These are phyloP conservation scores for Chionomys nivalis DNA, from an alignment of 2,113 vertebrate genomes.

Conservation along the genomic window DNA sequence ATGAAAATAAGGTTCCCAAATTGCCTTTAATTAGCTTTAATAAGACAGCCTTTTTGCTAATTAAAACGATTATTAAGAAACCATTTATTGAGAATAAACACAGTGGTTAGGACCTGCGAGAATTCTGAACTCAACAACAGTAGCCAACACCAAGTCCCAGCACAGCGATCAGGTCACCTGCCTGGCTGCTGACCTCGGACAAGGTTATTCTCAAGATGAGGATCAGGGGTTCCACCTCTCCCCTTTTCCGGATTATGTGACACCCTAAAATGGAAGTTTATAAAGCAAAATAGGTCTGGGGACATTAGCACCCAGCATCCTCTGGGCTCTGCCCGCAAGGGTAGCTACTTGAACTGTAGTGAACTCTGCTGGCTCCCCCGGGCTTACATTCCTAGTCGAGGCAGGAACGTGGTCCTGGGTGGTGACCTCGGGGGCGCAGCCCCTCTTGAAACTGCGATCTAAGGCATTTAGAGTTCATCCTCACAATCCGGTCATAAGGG, in stretches of 20 bases:
- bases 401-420: neutral
- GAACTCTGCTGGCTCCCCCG: neutral
- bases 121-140: slow-evolving; percentile 65
- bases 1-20: slow-evolving; percentile 83
- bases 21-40: slow-evolving; percentile 84
- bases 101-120: slow-evolving; percentile 74
- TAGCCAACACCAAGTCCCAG: neutral
- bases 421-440: neutral
- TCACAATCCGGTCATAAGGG: neutral
- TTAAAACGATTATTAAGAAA: slow-evolving; percentile 83
- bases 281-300: neutral
- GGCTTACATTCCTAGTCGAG: neutral
- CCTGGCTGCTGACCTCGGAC: neutral
- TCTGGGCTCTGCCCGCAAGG: neutral
- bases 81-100: slow-evolving; percentile 79
- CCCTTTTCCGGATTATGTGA: neutral
- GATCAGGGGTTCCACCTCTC: neutral
- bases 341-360: neutral
- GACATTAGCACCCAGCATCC: neutral
- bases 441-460: neutral
- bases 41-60: slow-evolving; percentile 82
- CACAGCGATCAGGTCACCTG: neutral
- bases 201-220: neutral
- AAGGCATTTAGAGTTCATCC: neutral
- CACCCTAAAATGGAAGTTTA: neutral